A percentile compares a stretch with the other conserved stretches of the same genome.
Conservation (phyloP, 2,888 invertebrate genomes). For the Luffia ferchaultella region DNA sequence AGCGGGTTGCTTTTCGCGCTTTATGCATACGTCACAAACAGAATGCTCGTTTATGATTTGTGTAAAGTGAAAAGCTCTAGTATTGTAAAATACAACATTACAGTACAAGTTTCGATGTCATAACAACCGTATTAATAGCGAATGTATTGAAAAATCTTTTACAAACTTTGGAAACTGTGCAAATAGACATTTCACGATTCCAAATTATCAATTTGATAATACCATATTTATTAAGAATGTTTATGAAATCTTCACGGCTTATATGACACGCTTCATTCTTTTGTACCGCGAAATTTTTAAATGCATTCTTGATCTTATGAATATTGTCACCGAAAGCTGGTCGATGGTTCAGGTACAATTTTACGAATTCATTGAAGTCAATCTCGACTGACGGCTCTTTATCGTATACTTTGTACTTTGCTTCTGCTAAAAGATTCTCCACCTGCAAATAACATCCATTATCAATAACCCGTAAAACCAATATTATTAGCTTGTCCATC, state of each 20-base stretch:
- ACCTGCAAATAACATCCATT: constrained; percentile 41
- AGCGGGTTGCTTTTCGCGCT: too few relatives aligned
- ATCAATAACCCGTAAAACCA: too few relatives aligned
- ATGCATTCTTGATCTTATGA: constrained; percentile 49
- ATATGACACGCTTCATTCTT: constrained; percentile 26
- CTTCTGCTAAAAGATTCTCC: constrained; percentile 67
- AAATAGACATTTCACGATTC: too few relatives aligned
- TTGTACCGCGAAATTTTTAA: constrained; percentile 39
- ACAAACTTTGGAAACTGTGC: too few relatives aligned
- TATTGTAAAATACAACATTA: too few relatives aligned
- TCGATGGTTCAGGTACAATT: constrained; percentile 72
- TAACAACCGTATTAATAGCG: too few relatives aligned
- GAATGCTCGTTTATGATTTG: too few relatives aligned
- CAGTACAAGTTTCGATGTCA: too few relatives aligned
- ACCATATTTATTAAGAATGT: constrained; percentile 41
- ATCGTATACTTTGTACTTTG: constrained; percentile 58
- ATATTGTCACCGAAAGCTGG: constrained; percentile 64
- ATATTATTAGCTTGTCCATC: too few relatives aligned
- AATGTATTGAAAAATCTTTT: too few relatives aligned
- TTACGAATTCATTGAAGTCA: constrained; percentile 72
- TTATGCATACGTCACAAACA: too few relatives aligned
- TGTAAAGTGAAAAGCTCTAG: too few relatives aligned
- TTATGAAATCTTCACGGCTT: constrained; percentile 41
- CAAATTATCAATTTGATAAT: not conserved
- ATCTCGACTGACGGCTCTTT: constrained; percentile 57